A percentile compares a stretch with the other conserved stretches of the same genome.
Conservation (phyloP, 2,113 vertebrate species). For the Callipepla californica region DNA sequence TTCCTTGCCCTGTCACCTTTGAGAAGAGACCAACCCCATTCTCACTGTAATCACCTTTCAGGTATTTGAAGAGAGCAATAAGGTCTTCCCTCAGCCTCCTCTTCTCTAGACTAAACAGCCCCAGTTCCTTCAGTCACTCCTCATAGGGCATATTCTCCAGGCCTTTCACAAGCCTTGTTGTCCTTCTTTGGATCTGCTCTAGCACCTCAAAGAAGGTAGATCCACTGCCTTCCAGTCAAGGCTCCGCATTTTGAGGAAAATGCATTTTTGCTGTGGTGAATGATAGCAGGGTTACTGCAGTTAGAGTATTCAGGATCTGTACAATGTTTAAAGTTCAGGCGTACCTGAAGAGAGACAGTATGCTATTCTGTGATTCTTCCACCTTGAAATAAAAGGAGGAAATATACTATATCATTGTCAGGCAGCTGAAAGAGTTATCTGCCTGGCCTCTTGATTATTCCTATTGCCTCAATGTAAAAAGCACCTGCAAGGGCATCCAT, state of each 20-base stretch:
- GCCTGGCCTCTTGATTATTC: constrained; percentile 21
- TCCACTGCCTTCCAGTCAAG: background rate
- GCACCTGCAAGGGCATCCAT: background rate
- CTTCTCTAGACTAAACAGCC: too few species aligned
- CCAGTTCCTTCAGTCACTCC: too few species aligned
- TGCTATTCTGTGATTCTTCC: background rate
- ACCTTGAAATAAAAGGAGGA: background rate
- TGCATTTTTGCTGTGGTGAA: background rate
- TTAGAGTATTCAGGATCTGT: background rate
- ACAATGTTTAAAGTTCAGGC: background rate
- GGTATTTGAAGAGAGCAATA: too few species aligned
- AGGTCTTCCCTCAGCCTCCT: too few species aligned
- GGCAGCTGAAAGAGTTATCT: background rate
- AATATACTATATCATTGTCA: background rate
- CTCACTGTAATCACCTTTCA: too few species aligned
- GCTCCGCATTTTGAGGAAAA: background rate
- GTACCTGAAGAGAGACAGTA: background rate
- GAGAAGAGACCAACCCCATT: too few species aligned
- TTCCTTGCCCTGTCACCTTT: too few species aligned
- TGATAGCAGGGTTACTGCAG: fast-evolving
- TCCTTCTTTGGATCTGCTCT: too few species aligned
- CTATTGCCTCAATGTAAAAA: background rate
- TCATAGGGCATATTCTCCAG: too few species aligned
- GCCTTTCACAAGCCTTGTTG: too few species aligned
- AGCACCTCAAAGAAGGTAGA: background rate